phyloP scores from a whole-genome alignment of 1,140 invertebrate genomes.

The Reticulitermes speratus region DNA sequence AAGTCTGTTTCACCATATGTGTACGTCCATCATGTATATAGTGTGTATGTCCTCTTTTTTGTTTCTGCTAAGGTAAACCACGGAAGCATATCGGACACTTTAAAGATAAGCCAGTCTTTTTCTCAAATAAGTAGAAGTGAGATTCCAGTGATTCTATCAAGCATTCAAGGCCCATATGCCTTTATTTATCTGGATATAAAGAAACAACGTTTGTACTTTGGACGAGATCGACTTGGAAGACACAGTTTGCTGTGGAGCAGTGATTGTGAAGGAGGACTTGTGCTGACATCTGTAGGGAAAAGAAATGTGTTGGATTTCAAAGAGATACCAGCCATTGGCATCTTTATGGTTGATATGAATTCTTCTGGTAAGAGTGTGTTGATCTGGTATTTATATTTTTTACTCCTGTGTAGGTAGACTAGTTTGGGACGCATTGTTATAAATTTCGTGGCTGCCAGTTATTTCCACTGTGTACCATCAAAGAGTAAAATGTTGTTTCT shows the following conservation, averaged over 20 bases:
- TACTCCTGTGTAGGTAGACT: background rate
- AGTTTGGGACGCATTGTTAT: background rate
- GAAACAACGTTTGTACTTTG: constrained; percentile 71
- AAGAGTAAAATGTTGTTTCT: too few species aligned
- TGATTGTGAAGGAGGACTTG: constrained; percentile 43
- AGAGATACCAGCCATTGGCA: constrained; percentile 73
- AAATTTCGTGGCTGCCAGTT: background rate
- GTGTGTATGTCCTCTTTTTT: background rate
- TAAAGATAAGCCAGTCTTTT: background rate
- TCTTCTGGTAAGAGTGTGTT: background rate
- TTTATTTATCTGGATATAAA: constrained; percentile 74
- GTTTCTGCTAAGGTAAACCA: background rate
- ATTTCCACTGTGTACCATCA: too few species aligned
- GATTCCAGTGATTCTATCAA: constrained; percentile 42
- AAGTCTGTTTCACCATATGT: too few species aligned
- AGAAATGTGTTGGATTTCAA: constrained; percentile 54
- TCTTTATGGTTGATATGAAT: constrained; percentile 61
- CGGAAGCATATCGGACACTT: background rate
- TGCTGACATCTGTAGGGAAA: constrained; percentile 61
- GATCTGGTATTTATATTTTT: background rate
- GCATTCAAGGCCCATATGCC: constrained; percentile 78
- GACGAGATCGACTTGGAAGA: constrained; percentile 81
- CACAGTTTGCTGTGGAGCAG: constrained; percentile 72
- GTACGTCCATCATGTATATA: too few species aligned
- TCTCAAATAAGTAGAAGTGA: background rate